Evolutionary conservation across 2,888 invertebrate species (phyloP).

Genomic region (Caenorhabditis sp.): DNA sequence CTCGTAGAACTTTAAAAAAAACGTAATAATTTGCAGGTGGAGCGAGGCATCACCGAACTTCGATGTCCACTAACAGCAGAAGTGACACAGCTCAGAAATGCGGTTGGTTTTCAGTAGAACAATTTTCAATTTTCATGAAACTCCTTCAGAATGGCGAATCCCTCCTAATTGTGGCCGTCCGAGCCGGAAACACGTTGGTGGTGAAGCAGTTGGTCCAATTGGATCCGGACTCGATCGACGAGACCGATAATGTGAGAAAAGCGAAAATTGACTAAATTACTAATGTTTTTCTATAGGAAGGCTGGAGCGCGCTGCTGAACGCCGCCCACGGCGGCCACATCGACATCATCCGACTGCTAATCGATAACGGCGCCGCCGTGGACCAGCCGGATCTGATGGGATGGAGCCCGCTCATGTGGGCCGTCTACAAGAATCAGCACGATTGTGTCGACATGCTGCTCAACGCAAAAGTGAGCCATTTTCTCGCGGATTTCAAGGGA

Average conservation of each 20-base stretch:
- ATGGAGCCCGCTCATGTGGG: conserved; percentile 98
- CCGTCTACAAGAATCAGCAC: conserved; percentile 89
- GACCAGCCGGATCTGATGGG: conserved; percentile 83
- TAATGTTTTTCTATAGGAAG: conserved; percentile 73
- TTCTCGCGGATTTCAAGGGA: too few relatives aligned
- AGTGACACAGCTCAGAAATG: conserved; percentile 51
- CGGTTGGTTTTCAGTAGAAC: conserved; percentile 57
- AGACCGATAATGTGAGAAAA: conserved; percentile 73
- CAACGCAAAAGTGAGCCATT: conserved; percentile 19
- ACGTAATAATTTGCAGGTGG: conserved; percentile 47
- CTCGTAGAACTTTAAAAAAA: not conserved
- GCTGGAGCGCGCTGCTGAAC: conserved; percentile 88
- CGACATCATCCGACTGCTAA: conserved; percentile 87
- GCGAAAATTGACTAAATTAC: not conserved
- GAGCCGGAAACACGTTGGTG: conserved; percentile 86
- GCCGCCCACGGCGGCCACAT: conserved; percentile 92
- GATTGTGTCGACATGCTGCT: conserved; percentile 83
- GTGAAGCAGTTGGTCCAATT: conserved; percentile 83
- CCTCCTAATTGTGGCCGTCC: conserved; percentile 73
- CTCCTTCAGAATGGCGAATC: conserved; percentile 75
- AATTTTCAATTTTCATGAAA: not conserved
- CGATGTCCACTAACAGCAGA: conserved; percentile 50
- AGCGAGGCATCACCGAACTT: conserved; percentile 46
- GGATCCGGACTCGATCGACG: conserved; percentile 72
- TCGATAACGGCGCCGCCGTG: conserved; percentile 83